Conservation (phyloP, 2,797 vertebrate genomes). For the Columba guinea region DNA sequence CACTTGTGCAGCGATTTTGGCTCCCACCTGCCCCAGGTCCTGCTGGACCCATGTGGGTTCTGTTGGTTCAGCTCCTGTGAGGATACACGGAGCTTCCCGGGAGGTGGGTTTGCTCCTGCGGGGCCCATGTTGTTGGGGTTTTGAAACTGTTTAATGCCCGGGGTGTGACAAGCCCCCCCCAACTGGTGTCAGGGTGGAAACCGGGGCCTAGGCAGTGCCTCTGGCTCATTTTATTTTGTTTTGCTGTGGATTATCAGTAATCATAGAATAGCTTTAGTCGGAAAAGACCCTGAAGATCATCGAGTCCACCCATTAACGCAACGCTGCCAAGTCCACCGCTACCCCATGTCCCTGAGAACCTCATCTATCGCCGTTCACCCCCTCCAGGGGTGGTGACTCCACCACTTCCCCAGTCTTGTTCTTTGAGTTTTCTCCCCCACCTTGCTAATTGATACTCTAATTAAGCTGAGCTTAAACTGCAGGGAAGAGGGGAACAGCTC, state of each 20-base stretch:
- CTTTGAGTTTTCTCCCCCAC: not conserved
- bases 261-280: no score
- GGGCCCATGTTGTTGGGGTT: fast-evolving
- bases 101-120: fast-evolving
- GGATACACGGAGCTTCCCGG: not conserved
- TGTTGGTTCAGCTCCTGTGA: fast-evolving
- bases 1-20: not conserved
- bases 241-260: no score
- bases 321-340: no score
- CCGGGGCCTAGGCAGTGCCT: no score
- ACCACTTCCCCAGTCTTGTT: not conserved
- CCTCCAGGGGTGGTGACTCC: no score
- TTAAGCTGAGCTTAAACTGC: not conserved
- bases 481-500: not conserved
- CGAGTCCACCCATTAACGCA: no score
- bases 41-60: not conserved
- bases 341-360: no score
- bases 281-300: no score
- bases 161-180: not conserved
- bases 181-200: fast-evolving
- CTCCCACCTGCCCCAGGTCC: not conserved
- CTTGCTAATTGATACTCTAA: not conserved
- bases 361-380: no score
- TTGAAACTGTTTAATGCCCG: not conserved
- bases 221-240: not conserved